Evolutionary conservation across 2,113 vertebrate genomes (phyloP).

Genomic region (Cariama cristata): DNA sequence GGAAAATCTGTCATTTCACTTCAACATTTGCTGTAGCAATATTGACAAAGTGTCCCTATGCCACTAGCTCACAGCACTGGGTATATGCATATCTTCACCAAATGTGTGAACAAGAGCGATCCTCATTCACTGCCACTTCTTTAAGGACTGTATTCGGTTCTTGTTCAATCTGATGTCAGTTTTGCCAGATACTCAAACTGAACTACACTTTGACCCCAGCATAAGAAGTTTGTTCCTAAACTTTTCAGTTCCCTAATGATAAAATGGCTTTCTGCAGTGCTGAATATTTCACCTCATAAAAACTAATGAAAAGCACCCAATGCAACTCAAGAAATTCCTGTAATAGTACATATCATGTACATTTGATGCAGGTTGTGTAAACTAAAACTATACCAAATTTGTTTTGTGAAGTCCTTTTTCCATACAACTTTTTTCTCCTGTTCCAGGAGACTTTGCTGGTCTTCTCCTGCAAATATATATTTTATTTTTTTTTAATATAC

Average conservation of each 20-base stretch:
- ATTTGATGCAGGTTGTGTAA: neutral
- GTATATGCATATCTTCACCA: constrained; percentile 8
- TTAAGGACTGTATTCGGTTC: neutral
- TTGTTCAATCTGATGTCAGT: neutral
- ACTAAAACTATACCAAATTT: neutral
- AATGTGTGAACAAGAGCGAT: neutral
- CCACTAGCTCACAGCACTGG: neutral
- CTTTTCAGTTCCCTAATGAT: neutral
- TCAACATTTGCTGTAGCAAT: constrained; percentile 58
- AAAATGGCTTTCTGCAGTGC: neutral
- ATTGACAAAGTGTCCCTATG: constrained; percentile 57
- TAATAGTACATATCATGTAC: neutral
- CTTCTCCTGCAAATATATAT: neutral
- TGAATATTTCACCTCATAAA: neutral
- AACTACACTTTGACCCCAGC: neutral
- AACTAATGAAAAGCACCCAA: neutral
- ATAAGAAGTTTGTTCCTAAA: neutral
- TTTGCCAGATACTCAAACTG: neutral
- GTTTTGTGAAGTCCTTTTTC: neutral
- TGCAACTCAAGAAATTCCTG: neutral
- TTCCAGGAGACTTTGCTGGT: neutral
- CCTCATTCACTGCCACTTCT: neutral
- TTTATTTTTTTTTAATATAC: neutral
- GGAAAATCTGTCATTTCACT: constrained; percentile 58
- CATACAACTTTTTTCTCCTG: neutral